Percentiles rank a stretch among this genome's conserved stretches.
phyloP scores from a whole-genome alignment of 2,113 vertebrate genomes.

The Syngnathoides biaculeatus region DNA sequence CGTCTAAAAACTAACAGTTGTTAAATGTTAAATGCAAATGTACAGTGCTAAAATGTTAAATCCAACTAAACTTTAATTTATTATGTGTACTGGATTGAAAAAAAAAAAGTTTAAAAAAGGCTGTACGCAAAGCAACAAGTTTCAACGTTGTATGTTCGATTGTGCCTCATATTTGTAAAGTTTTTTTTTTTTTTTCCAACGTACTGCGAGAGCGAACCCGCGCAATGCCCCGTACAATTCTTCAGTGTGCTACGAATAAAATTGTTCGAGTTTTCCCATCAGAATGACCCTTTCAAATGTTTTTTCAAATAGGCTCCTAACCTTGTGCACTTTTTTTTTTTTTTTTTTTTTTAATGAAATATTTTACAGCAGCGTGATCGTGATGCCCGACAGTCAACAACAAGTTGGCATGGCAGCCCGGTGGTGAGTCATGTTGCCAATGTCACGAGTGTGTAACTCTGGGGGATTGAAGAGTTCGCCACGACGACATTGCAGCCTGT shows the following conservation, averaged over 20 bases:
- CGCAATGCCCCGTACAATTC: neutral
- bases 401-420: slow-evolving; percentile 16
- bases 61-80: too few species aligned
- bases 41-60: too few species aligned
- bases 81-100: too few species aligned
- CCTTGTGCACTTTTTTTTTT: neutral
- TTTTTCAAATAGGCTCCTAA: neutral
- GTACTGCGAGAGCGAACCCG: neutral
- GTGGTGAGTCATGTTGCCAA: slow-evolving; percentile 21
- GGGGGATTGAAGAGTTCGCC: slow-evolving; percentile 56
- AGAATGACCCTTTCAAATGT: neutral
- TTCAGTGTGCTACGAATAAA: neutral
- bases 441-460: neutral
- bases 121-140: neutral
- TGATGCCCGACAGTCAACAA: slow-evolving; percentile 2
- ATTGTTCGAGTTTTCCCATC: neutral
- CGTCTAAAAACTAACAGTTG: neutral
- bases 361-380: neutral
- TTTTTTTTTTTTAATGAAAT: neutral
- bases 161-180: neutral
- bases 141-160: neutral
- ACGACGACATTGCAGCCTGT: neutral
- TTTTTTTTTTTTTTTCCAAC: neutral
- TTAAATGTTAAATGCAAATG: neutral
- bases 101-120: too few species aligned